Base-by-base conservation (phyloP, 2,797 vertebrate genomes). In the Sebastes aleutianus region DNA sequence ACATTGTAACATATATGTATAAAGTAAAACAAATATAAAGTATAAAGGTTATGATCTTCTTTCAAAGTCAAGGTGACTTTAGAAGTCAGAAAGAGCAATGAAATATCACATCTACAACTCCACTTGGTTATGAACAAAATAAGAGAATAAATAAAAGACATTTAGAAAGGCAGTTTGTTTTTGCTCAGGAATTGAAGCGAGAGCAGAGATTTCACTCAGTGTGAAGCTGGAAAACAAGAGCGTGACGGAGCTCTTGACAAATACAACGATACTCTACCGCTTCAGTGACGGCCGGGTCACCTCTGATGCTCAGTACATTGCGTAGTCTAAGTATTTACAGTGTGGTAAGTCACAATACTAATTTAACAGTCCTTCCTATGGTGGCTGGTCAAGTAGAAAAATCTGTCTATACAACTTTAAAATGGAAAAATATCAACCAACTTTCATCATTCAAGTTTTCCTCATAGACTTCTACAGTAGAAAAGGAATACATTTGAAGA, bases 401-500 rank as follows among this genome's bases (percentile, higher is more conserved):
- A 80, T 85, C 81, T 74, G 61, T 20, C 29, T 70, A 65, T 84
- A 81, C 76, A 90, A 20, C 78, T 90, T 90, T 79, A 84, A 84
- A 79, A 62, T 92, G 88, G 82, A 89, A 90, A 91, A 90, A 88
- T 85, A 88, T 66, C 65, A 71, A 71, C 70, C 71, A 83, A 79
- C 61, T 71, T 78, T 86, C 70, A 73, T 84, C 80, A 69, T 84
- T 89, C 65, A 88, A 85, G 77, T 78, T 83, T 78, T 79, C 67
- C 81, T 89, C 77, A 34, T 22, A 85, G 80, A 85, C 59, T 70
- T 84, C 88, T 67, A 87, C 18, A 77, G 74, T 90, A 93, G 83
- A 92, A 91, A 92, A 94, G 90, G 90, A 93, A 93, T 92, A 90
- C 39, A 87, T 80, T 31, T 89, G 85, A 93, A 93, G 86, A 86